These are phyloP conservation scores for Hippoglossus stenolepis DNA, from an alignment of 2,113 vertebrate genomes.

Conservation along the genomic window DNA sequence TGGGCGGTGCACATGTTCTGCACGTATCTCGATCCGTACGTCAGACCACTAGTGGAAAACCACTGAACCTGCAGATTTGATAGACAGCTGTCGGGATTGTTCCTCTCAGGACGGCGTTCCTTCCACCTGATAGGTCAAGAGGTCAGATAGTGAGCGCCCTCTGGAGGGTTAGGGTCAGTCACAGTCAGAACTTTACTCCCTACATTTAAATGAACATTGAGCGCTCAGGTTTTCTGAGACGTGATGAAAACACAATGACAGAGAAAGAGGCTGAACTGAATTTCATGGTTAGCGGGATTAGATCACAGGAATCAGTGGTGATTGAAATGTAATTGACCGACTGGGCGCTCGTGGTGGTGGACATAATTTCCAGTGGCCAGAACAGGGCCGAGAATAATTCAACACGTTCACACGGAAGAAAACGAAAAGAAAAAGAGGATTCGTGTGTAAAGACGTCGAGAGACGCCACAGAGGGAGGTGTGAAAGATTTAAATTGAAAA, in stretches of 20 bases:
- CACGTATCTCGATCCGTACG: too few species aligned
- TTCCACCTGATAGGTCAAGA: too few species aligned
- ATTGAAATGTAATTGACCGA: constrained; percentile 37
- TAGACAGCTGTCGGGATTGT: too few species aligned
- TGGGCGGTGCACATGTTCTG: too few species aligned
- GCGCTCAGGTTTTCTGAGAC: too few species aligned
- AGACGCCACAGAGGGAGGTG: constrained; percentile 1
- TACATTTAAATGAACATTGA: too few species aligned
- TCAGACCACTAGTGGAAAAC: too few species aligned
- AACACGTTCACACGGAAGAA: background rate
- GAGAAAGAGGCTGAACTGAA: background rate
- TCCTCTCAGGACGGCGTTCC: too few species aligned
- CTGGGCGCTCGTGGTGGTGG: background rate
- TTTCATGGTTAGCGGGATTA: background rate
- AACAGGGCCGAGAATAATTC: background rate
- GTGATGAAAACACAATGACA: constrained; percentile 16
- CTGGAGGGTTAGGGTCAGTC: too few species aligned
- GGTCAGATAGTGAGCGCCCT: too few species aligned
- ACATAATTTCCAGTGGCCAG: background rate
- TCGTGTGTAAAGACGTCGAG: background rate
- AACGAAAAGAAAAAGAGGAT: background rate
- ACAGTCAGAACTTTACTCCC: too few species aligned
- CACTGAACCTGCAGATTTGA: too few species aligned
- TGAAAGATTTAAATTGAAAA: constrained; percentile 36
- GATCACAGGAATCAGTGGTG: background rate